A percentile compares a stretch with the other conserved stretches of the same genome.
phyloP scores from a whole-genome alignment of 2,797 vertebrate genomes.

The Hapalemur alaotrensis region DNA sequence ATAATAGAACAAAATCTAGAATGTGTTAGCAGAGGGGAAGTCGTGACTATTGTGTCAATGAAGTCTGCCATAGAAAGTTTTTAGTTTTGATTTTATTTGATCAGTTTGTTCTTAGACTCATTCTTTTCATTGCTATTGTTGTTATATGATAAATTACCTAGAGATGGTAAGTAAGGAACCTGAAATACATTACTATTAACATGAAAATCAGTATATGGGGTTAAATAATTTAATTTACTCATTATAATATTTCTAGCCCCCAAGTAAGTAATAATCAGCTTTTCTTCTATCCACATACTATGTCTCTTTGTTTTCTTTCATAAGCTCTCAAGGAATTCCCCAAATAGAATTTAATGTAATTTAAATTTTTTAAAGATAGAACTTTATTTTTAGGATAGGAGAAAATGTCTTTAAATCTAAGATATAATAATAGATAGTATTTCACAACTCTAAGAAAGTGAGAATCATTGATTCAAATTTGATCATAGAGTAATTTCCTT shows the following conservation, averaged over 20 bases:
- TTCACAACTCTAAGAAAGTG: not conserved
- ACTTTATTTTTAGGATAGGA: not conserved
- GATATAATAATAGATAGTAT: not conserved
- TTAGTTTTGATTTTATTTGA: not conserved
- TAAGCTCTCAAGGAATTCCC: not conserved
- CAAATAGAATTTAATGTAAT: not conserved
- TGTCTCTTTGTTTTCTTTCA: not conserved
- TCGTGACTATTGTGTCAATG: not conserved
- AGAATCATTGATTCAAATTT: not conserved
- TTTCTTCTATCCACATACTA: not conserved
- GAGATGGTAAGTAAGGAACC: not conserved
- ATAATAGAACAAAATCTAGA: not conserved
- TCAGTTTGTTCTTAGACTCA: not conserved
- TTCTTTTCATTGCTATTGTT: not conserved
- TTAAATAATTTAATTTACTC: not conserved
- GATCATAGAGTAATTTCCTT: not conserved
- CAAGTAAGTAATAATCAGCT: not conserved
- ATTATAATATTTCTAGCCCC: not conserved
- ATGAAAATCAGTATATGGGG: not conserved
- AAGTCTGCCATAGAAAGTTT: not conserved
- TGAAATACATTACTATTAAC: not conserved
- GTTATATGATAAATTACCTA: not conserved
- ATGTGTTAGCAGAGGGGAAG: not conserved
- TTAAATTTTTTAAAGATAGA: not conserved
- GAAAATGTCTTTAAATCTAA: not conserved